Evolutionary conservation across 1,140 invertebrate genomes (phyloP), one percentile per base, ranked within the genome.

Genomic region (Zaprionus lachaisei): DNA sequence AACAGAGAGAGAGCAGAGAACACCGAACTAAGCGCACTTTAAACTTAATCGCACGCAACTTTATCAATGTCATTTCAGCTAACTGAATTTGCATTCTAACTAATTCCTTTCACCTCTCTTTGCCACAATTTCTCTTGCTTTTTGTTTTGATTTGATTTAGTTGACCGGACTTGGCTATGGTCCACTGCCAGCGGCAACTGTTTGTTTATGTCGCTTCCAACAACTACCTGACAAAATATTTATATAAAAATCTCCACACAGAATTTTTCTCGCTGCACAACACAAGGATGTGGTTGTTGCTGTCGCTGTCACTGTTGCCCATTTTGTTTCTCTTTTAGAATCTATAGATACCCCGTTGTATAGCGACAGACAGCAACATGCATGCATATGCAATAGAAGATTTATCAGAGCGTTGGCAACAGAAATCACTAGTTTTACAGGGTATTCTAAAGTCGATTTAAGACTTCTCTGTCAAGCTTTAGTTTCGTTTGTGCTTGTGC

Each of bases 111-210:
- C 20, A 11, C 31, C 31, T 34, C 31, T 70, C 70, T 31, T n/a
- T 34, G 1, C 41, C 41, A 56, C 17, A 24, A 17, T 61, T 73
- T 55, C 14, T 44, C 60, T 68, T 60, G 58, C 65, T 72, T 87
- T 76, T 89, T 89, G 83, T 79, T 87, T 89, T 84, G 68, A 89
- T 87, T 84, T 84, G 81, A 87, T 89, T 87, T 81, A 81, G 78
- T 81, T 80, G 22, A 73, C 83, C 34, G 41, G 63, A 54, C 28
- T n/a, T 11, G n/a, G 41, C 41, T 47, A n/a, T 17, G 44, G 11
- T 28, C 24, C 26, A 34, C 12, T 22, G 12, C 60, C 38, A 60
- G 31, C 17, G 38, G 68, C 55, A 65, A 57, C 65, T 49, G 57
- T 68, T 73, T 73, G 71, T 68, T 65, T 73, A 31, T 41, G 49